A percentile compares a stretch with the other conserved stretches of the same genome.
phyloP scores from a whole-genome alignment of 1,140 invertebrate genomes.

The Drosophila seguyi region DNA sequence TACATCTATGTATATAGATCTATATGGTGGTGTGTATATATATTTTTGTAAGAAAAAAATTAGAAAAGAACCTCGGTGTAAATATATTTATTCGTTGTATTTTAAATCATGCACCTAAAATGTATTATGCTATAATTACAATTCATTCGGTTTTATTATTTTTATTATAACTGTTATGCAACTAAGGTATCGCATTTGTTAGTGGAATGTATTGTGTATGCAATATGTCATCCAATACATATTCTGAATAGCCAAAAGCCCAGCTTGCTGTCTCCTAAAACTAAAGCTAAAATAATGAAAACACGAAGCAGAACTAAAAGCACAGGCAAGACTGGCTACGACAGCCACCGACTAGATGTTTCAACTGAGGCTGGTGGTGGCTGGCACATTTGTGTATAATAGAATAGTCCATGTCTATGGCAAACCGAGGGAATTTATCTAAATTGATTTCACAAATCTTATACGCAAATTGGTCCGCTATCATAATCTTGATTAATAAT shows the following conservation, averaged over 20 bases:
- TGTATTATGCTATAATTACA: slow-evolving; percentile 68
- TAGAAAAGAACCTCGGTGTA: slow-evolving; percentile 75
- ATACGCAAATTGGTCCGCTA: slow-evolving; percentile 84
- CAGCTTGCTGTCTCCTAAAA: slow-evolving; percentile 72
- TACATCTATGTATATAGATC: slow-evolving; percentile 55
- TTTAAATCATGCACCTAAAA: slow-evolving; percentile 76
- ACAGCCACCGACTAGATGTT: slow-evolving; percentile 32
- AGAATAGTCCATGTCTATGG: slow-evolving; percentile 58
- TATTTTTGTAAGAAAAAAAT: slow-evolving; percentile 71
- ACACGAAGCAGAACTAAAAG: slow-evolving; percentile 64
- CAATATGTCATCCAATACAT: slow-evolving; percentile 41
- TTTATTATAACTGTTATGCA: slow-evolving; percentile 64
- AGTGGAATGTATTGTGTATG: slow-evolving; percentile 45
- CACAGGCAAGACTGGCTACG: slow-evolving; percentile 47
- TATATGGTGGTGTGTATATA: slow-evolving; percentile 69
- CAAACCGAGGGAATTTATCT: slow-evolving; percentile 75
- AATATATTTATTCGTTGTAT: slow-evolving; percentile 84
- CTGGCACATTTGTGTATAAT: slow-evolving; percentile 31
- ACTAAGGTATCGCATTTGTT: slow-evolving; percentile 53
- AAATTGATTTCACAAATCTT: slow-evolving; percentile 82
- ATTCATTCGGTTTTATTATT: slow-evolving; percentile 55
- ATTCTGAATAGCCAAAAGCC: slow-evolving; percentile 52
- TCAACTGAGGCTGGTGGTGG: slow-evolving; percentile 63
- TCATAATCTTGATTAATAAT: slow-evolving; percentile 82
- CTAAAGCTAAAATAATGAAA: slow-evolving; percentile 69